phyloP scores from a whole-genome alignment of 1,140 invertebrate species.

The Triops longicaudatus region DNA sequence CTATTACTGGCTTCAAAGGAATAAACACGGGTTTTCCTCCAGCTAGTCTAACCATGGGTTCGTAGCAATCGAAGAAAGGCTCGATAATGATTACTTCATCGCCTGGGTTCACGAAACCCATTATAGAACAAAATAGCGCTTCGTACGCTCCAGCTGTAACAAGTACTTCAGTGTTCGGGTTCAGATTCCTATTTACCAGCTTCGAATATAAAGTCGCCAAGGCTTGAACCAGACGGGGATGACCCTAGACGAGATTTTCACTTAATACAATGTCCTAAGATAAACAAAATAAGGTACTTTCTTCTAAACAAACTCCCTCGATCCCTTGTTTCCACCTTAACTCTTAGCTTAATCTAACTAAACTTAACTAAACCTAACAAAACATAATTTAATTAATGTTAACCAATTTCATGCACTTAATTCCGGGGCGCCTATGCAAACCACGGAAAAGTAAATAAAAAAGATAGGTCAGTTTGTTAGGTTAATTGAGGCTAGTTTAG shows the following conservation, averaged over 20 bases:
- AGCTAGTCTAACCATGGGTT: conserved; percentile 81
- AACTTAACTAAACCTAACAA: no score
- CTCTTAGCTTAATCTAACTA: no score
- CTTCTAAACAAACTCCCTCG: no score
- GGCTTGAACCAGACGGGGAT: conserved; percentile 76
- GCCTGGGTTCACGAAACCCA: conserved; percentile 69
- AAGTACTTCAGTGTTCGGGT: conserved; percentile 75
- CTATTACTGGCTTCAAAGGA: conserved; percentile 66
- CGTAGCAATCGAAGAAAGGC: conserved; percentile 97
- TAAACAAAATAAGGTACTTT: no score
- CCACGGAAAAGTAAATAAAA: no score
- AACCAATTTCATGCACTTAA: no score
- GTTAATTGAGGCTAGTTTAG: no score
- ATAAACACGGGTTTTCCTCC: conserved; percentile 82
- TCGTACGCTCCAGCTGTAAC: conserved; percentile 90
- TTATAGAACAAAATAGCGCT: conserved; percentile 67
- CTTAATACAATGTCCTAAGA: no score
- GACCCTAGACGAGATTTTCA: conserved; percentile 37
- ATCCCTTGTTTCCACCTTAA: no score
- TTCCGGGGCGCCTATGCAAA: no score
- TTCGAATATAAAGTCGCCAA: conserved; percentile 76
- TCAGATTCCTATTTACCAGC: conserved; percentile 60
- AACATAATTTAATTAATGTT: not conserved
- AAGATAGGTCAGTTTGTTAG: no score
- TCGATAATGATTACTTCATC: conserved; percentile 85